phyloP scores from a whole-genome alignment of 23 tunicate genomes.

The Ciona savignyi region DNA sequence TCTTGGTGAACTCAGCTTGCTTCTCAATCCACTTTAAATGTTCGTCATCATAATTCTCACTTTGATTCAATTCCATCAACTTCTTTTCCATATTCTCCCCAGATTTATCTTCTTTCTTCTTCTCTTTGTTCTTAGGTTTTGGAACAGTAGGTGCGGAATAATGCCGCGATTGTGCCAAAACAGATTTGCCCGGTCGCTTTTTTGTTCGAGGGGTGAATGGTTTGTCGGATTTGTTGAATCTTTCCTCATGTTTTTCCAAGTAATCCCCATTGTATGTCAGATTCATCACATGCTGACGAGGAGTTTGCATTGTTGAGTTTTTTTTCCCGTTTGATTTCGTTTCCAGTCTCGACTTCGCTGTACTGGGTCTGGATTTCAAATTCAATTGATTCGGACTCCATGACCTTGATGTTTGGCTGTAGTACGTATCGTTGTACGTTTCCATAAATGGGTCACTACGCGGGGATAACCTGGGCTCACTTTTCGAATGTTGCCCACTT shows the following conservation, averaged over 20 bases:
- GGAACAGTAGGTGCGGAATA: conserved; percentile 65
- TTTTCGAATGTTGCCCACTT: background rate
- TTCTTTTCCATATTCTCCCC: conserved; percentile 13
- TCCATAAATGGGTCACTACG: background rate
- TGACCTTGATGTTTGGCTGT: conserved; percentile 10
- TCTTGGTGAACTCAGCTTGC: conserved; percentile 46
- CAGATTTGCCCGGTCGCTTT: conserved; percentile 70
- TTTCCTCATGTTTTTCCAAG: conserved; percentile 52
- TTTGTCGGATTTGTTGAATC: conserved; percentile 40
- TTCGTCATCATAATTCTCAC: background rate
- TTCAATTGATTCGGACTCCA: conserved; percentile 10
- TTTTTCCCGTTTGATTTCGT: background rate
- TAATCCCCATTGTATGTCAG: conserved; percentile 91
- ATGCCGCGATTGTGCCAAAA: conserved; percentile 63
- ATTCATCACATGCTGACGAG: conserved; percentile 20
- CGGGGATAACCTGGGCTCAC: background rate
- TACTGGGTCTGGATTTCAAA: background rate
- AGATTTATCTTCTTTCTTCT: background rate
- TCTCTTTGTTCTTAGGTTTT: conserved; percentile 11
- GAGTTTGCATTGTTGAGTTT: background rate
- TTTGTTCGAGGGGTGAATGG: conserved; percentile 75
- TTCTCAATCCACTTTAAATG: conserved; percentile 48
- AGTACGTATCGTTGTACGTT: background rate
- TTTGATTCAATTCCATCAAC: conserved; percentile 1
- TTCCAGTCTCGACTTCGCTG: background rate